Evolutionary conservation across 2,113 vertebrate genomes (phyloP).

Genomic region (Microtus montanus): DNA sequence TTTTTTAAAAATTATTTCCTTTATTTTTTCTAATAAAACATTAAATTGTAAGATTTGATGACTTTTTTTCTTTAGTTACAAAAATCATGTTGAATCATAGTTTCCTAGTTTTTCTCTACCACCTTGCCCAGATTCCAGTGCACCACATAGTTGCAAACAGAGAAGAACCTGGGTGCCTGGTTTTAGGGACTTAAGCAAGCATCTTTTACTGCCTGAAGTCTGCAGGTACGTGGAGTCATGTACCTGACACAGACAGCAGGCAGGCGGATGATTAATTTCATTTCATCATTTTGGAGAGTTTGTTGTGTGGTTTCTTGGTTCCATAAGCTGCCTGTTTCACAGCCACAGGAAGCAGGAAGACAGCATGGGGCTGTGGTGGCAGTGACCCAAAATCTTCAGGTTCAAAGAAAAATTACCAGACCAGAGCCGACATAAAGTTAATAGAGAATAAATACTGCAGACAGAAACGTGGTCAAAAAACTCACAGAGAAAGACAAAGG

Average conservation of each 20-base stretch:
- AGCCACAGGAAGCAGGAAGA: background rate
- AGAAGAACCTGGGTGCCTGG: background rate
- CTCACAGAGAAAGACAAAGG: background rate
- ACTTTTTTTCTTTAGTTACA: conserved; percentile 17
- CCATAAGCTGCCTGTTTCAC: background rate
- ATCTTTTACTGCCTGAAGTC: background rate
- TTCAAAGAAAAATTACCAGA: background rate
- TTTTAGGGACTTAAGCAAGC: background rate
- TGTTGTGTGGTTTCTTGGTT: background rate
- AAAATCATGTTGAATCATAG: background rate
- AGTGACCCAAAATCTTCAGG: background rate
- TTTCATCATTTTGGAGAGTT: background rate
- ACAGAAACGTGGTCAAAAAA: background rate
- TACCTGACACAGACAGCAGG: background rate
- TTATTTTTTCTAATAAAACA: background rate
- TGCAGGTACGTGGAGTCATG: background rate
- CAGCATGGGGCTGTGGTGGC: background rate
- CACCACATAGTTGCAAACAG: background rate
- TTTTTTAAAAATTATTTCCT: background rate
- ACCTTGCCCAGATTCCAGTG: background rate
- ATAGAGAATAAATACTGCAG: background rate
- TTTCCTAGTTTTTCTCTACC: background rate
- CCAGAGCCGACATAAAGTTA: background rate
- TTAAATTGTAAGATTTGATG: conserved; percentile 7
- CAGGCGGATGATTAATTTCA: background rate